Evolutionary conservation across 2,888 invertebrate species (phyloP).

Genomic region (Ypsolopha sequella): DNA sequence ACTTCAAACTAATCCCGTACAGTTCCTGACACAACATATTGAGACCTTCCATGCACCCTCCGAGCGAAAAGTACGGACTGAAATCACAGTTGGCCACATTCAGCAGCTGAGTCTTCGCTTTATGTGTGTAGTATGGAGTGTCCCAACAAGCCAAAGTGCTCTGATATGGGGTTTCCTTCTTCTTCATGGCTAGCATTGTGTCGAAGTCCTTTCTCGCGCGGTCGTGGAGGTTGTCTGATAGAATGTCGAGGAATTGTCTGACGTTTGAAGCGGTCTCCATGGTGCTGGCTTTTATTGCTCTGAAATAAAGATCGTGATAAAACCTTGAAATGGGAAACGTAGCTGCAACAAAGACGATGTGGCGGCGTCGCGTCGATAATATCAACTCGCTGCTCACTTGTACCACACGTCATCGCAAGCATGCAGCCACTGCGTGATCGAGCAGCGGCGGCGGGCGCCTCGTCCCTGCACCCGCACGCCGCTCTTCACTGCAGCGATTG

Average conservation of each 20-base stretch:
- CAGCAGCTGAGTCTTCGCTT: slow-evolving; percentile 78
- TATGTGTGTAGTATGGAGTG: slow-evolving; percentile 85
- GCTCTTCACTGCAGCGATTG: no score
- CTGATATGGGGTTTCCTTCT: slow-evolving; percentile 32
- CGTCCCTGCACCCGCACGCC: no score
- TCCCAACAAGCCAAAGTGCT: slow-evolving; percentile 81
- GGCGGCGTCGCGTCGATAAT: no score
- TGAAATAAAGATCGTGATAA: slow-evolving; percentile 22
- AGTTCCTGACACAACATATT: slow-evolving; percentile 86
- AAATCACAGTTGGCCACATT: slow-evolving; percentile 80
- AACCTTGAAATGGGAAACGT: no score
- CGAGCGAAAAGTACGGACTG: slow-evolving; percentile 90
- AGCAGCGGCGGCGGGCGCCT: no score
- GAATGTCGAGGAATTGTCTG: slow-evolving; percentile 80
- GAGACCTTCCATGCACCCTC: slow-evolving; percentile 97
- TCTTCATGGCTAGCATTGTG: slow-evolving; percentile 82
- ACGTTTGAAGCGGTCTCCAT: slow-evolving; percentile 87
- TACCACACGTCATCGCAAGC: no score
- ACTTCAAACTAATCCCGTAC: slow-evolving; percentile 84
- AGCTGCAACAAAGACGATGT: no score
- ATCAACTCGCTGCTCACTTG: no score
- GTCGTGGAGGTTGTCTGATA: slow-evolving; percentile 77
- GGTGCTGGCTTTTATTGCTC: slow-evolving; percentile 90
- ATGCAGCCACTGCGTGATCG: no score
- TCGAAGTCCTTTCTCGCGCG: slow-evolving; percentile 82